phyloP scores from a whole-genome alignment of 2,888 invertebrate genomes.

The Rhingia rostrata region DNA sequence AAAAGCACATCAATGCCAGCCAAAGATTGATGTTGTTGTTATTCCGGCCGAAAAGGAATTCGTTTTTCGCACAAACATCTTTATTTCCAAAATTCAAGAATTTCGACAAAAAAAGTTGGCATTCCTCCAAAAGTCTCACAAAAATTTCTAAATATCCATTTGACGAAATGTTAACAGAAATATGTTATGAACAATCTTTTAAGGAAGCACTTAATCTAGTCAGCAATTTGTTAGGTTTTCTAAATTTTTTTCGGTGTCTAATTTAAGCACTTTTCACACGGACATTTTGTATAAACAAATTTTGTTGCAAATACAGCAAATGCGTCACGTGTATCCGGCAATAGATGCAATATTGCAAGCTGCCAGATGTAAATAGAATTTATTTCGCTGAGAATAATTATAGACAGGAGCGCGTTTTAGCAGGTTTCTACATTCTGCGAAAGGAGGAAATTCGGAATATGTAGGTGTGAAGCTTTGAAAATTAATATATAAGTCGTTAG shows the following conservation, averaged over 20 bases:
- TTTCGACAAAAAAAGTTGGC: background rate
- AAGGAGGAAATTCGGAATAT: no score
- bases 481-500: no score
- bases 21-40: constrained; percentile 51
- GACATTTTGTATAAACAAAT: background rate
- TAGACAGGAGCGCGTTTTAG: no score
- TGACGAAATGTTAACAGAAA: background rate
- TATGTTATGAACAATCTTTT: background rate
- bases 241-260: background rate
- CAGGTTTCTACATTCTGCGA: no score
- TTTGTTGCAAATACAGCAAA: background rate
- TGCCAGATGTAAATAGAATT: background rate
- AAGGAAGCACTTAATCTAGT: background rate
- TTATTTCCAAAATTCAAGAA: background rate
- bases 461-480: no score
- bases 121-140: background rate
- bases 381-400: background rate
- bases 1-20: constrained; percentile 21
- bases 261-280: background rate
- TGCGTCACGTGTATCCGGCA: background rate
- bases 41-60: constrained; percentile 15
- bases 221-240: background rate
- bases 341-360: background rate
- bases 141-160: background rate
- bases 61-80: background rate